These are phyloP conservation scores for Agapornis canus DNA, from an alignment of 2,797 vertebrate species.

Conservation along the genomic window DNA sequence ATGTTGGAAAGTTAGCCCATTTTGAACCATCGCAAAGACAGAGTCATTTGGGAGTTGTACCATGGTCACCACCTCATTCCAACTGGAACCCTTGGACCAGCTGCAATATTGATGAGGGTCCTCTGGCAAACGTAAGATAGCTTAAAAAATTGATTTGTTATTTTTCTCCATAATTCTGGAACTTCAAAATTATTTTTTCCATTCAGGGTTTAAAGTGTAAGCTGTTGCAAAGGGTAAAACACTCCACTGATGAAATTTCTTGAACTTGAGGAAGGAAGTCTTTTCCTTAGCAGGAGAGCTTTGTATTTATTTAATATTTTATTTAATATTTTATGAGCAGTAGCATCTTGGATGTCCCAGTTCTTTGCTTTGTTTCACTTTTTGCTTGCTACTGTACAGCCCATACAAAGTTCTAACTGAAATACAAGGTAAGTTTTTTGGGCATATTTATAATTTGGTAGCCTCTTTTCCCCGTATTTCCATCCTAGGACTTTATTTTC, in stretches of 20 bases:
- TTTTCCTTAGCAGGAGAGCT: neutral
- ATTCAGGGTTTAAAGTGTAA: neutral
- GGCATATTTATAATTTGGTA: neutral
- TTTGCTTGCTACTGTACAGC: neutral
- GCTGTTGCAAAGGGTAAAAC: neutral
- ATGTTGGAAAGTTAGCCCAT: conserved; percentile 87
- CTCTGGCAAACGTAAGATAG: conserved; percentile 79
- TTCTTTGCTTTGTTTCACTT: neutral
- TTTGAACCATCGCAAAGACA: conserved; percentile 93
- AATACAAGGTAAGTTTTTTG: neutral
- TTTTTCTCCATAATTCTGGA: neutral
- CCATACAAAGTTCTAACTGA: neutral
- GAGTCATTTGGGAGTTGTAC: conserved; percentile 85
- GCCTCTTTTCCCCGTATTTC: neutral
- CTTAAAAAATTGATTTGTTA: neutral
- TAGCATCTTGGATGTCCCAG: neutral
- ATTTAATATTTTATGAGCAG: neutral
- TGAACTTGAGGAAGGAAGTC: neutral
- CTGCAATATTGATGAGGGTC: conserved; percentile 97
- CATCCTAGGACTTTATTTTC: neutral
- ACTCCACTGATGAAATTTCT: neutral
- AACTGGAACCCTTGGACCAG: conserved; percentile 99
- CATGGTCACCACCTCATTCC: conserved; percentile 96
- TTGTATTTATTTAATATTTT: neutral
- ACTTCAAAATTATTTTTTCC: neutral